Evolutionary conservation across 37 sponge, comb jelly and placozoan genomes (phyloP), one percentile per base, ranked within the genome.

Genomic region (Amphimedon queenslandica): DNA sequence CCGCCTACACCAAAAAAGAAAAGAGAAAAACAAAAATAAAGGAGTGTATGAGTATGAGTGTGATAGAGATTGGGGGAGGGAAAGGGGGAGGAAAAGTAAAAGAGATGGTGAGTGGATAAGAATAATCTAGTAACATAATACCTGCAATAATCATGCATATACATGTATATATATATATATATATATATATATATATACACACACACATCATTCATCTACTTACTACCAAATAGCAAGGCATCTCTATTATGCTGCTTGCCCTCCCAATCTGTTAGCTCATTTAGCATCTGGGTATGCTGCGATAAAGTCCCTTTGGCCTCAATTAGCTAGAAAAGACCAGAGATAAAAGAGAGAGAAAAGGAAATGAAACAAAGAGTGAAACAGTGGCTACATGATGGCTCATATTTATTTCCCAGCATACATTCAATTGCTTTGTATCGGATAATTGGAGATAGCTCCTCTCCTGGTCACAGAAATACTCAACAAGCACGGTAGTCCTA

Each of bases 401-500:
- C 21, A 6, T 29, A 42, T 40, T 13, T 20, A 8, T 11, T 6
- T 33, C 6, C 6, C 29, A n/a, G 32, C 78, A 72, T 23, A 86
- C 86, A 35, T 34, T 42, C 5, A 86, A 76, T 53, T 68, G 63
- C 65, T 86, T 86, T 24, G 74, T 82, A 40, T 74, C 82, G 35
- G 60, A 34, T 42, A 67, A 6, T 2, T 66, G 72, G 3, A 82
- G 74, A 33, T 83, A 42, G 3, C 10, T 25, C 68, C 69, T 76
- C 63, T 87, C 82, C 61, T 69, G 65, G 63, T 87, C 88, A 71
- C 70, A 64, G 68, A 87, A 76, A 43, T 87, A 87, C 55, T 87
- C 88, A 41, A 81, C 81, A 0, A 87, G 39, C 42, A 87, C 11
- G 28, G 58, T 72, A 16, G 74, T 82, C 0, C 68, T 61, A 58